phyloP scores from a whole-genome alignment of 2,888 invertebrate genomes.

The Synergus gifuensis region DNA sequence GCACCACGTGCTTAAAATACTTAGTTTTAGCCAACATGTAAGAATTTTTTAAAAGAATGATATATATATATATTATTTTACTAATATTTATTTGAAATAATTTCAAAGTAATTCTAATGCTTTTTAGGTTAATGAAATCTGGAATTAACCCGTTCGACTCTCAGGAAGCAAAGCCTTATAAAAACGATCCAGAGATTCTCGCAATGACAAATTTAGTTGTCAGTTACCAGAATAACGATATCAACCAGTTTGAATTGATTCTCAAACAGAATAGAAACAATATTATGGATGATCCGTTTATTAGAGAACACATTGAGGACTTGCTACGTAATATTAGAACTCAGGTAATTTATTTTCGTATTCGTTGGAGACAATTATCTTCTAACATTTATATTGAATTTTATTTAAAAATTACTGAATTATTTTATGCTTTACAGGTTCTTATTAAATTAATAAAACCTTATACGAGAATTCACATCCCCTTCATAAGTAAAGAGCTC shows the following conservation, averaged over 20 bases:
- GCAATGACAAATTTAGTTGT: slow-evolving; percentile 99
- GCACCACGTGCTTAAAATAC: slow-evolving; percentile 98
- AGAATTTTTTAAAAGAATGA: slow-evolving; percentile 71
- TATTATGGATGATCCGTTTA: slow-evolving; percentile 99
- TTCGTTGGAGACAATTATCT: background rate
- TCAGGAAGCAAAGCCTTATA: slow-evolving; percentile 99
- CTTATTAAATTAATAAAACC: slow-evolving; percentile 98
- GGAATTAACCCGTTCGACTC: slow-evolving; percentile 99
- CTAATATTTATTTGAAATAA: slow-evolving; percentile 8
- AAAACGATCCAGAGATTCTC: slow-evolving; percentile 98
- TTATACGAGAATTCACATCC: slow-evolving; percentile 98
- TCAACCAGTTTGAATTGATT: slow-evolving; percentile 98
- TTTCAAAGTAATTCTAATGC: slow-evolving; percentile 35
- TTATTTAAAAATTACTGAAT: background rate
- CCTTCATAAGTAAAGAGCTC: slow-evolving; percentile 96
- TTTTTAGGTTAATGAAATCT: slow-evolving; percentile 95
- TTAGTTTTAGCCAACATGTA: slow-evolving; percentile 98
- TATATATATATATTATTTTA: background rate
- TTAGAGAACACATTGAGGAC: slow-evolving; percentile 99
- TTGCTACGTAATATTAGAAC: slow-evolving; percentile 96
- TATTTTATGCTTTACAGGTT: slow-evolving; percentile 83
- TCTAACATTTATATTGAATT: background rate
- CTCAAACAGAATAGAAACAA: slow-evolving; percentile 95
- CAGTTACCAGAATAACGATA: slow-evolving; percentile 98
- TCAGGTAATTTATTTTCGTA: slow-evolving; percentile 60